These are phyloP conservation scores for Pseudoips prasinana DNA, from an alignment of 2,888 invertebrate genomes.

Conservation along the genomic window DNA sequence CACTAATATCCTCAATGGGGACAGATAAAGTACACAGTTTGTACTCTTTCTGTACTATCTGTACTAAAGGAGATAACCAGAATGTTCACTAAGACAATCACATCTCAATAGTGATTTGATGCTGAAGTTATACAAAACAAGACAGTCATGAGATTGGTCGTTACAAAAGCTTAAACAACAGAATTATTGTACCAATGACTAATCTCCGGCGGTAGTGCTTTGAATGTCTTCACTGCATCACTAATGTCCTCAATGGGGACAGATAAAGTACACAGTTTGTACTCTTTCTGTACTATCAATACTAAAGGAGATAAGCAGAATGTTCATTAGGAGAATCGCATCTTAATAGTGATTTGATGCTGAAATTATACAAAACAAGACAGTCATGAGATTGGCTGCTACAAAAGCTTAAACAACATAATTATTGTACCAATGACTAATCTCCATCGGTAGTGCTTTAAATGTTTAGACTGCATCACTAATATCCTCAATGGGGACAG, in stretches of 20 bases:
- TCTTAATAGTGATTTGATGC: no score
- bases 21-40: constrained; percentile 74
- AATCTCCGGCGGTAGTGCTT: constrained; percentile 92
- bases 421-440: background rate
- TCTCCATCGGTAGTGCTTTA: background rate
- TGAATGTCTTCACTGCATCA: no score
- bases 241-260: no score
- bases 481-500: constrained; percentile 87
- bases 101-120: no score
- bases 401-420: background rate
- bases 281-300: no score
- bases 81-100: no score
- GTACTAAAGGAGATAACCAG: no score
- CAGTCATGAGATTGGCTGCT: background rate
- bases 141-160: no score
- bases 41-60: background rate
- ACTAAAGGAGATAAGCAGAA: no score
- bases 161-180: constrained; percentile 69
- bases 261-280: no score
- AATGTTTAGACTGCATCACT: constrained; percentile 85
- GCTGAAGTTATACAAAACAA: no score
- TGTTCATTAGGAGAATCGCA: no score
- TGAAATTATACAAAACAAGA: background rate
- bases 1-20: constrained; percentile 86
- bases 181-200: constrained; percentile 91